These are phyloP conservation scores for Eulithis prunata DNA, from an alignment of 2,888 invertebrate species.

Conservation along the genomic window DNA sequence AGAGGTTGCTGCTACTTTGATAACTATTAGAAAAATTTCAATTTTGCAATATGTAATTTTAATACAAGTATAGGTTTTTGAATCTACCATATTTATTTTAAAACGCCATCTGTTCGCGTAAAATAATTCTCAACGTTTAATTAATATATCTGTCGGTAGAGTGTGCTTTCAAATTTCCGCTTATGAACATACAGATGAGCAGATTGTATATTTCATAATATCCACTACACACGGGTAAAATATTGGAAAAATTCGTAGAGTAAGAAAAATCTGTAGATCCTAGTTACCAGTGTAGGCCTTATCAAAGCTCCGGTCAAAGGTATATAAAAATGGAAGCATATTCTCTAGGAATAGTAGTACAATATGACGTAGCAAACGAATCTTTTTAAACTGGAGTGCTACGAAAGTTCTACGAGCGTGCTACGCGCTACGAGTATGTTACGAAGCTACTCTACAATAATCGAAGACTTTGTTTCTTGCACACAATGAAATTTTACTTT, in stretches of 20 bases:
- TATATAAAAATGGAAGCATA: no score
- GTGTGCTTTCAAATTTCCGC: conserved; percentile 58
- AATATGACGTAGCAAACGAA: no score
- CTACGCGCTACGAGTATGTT: conserved; percentile 1
- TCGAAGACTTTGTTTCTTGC: no score
- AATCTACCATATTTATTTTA: not conserved
- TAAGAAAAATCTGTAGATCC: no score
- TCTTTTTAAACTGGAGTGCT: not conserved
- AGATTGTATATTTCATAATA: conserved; percentile 32
- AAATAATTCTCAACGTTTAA: conserved; percentile 51
- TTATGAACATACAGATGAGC: conserved; percentile 39
- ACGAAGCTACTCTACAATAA: no score
- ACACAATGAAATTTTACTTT: no score
- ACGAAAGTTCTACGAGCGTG: conserved; percentile 1
- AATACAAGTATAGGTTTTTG: not conserved
- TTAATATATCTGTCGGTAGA: conserved; percentile 61
- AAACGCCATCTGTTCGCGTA: conserved; percentile 23
- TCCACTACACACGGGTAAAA: conserved; percentile 16
- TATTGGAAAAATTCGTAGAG: not conserved
- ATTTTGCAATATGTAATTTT: no score
- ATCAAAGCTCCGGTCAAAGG: no score
- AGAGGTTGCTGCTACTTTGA: no score
- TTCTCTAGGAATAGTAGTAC: no score
- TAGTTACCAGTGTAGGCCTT: no score
- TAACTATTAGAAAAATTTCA: no score